Percentiles rank a stretch among this genome's conserved stretches.
phyloP scores from a whole-genome alignment of 2,797 vertebrate genomes.

The Telmatherina bonti region DNA sequence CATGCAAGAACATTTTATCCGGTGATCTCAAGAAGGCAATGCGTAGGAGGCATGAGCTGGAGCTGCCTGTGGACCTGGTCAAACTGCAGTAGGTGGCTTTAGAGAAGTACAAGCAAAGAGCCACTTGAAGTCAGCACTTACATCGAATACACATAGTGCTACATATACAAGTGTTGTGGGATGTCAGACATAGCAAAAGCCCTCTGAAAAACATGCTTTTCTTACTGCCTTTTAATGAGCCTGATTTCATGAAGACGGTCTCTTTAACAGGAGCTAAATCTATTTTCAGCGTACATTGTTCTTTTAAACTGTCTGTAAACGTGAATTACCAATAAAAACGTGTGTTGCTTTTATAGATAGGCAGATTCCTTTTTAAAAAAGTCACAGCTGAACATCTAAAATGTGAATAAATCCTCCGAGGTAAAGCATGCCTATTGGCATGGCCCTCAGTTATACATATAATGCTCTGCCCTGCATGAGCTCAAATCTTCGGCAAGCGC shows the following conservation, averaged over 20 bases:
- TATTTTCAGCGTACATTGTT: not conserved
- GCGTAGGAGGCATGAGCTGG: conserved; percentile 72
- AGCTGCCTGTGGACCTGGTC: conserved; percentile 65
- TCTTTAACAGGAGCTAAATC: not conserved
- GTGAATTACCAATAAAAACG: conserved; percentile 15
- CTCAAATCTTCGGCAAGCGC: conserved; percentile 36
- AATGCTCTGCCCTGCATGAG: conserved; percentile 38
- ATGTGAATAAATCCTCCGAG: conserved; percentile 33
- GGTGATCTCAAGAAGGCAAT: conserved; percentile 67
- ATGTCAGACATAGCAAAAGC: conserved; percentile 29
- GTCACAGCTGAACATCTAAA: conserved; percentile 20
- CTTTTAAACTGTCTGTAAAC: not conserved
- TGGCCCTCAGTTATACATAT: conserved; percentile 35
- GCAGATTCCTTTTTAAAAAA: conserved; percentile 21
- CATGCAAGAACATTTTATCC: conserved; percentile 69
- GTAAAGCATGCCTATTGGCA: conserved; percentile 27
- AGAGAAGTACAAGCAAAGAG: conserved; percentile 56
- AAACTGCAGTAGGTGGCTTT: conserved; percentile 67
- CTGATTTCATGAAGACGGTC: not conserved
- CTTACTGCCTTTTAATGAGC: conserved; percentile 13
- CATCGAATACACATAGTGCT: conserved; percentile 23
- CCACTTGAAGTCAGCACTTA: conserved; percentile 51
- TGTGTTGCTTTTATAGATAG: conserved; percentile 4
- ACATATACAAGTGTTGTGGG: conserved; percentile 11
- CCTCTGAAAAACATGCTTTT: conserved; percentile 12